Conservation (phyloP, 2,888 invertebrate species). For the Scaptomyza parva region DNA sequence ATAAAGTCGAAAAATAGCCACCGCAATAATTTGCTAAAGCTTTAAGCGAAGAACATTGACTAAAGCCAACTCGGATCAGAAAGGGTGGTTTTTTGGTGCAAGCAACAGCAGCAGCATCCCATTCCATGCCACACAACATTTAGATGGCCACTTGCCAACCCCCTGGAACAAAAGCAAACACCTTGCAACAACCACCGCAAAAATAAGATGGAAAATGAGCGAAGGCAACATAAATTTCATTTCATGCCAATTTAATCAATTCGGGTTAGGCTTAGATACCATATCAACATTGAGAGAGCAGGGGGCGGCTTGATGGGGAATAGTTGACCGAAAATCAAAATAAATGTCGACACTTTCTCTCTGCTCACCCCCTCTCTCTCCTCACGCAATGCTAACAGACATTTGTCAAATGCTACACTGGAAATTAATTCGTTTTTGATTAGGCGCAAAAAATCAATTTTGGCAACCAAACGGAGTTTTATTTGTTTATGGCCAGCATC, state of each 20-base stretch:
- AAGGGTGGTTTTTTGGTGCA: constrained; percentile 16
- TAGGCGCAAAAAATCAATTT: constrained; percentile 81
- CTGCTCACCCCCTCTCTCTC: too few relatives aligned
- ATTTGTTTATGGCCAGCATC: constrained; percentile 77
- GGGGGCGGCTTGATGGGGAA: background rate
- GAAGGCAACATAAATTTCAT: constrained; percentile 74
- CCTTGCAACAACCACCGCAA: constrained; percentile 60
- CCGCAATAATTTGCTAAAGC: constrained; percentile 31
- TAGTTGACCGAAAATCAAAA: constrained; percentile 41
- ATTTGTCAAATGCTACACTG: constrained; percentile 73
- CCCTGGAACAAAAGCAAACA: constrained; percentile 34
- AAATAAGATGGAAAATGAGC: constrained; percentile 24
- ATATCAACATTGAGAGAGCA: background rate
- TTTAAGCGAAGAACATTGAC: constrained; percentile 36
- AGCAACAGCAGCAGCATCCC: constrained; percentile 4
- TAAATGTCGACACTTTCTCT: constrained; percentile 35
- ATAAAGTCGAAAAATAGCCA: constrained; percentile 6
- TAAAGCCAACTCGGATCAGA: background rate
- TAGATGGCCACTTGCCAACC: constrained; percentile 33
- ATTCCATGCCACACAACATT: constrained; percentile 23
- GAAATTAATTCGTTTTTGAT: constrained; percentile 80
- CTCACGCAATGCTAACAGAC: constrained; percentile 32
- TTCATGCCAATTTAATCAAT: constrained; percentile 80
- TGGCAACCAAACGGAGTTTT: constrained; percentile 67
- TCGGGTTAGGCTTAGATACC: constrained; percentile 64